phyloP scores from a whole-genome alignment of 2,888 invertebrate species.

The Myathropa florea region DNA sequence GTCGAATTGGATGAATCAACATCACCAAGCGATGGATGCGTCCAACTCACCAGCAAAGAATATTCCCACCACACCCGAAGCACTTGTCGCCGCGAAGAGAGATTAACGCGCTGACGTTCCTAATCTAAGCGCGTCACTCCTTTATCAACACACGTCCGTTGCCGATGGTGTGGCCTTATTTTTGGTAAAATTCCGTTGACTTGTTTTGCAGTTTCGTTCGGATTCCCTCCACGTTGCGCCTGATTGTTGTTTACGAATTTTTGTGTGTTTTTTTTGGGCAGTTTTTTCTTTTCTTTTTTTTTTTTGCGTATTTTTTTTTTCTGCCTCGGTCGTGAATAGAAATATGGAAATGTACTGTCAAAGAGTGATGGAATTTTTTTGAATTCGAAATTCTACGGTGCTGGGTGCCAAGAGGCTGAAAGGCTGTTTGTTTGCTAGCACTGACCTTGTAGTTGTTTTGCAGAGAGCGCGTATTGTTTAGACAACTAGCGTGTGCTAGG shows the following conservation, averaged over 20 bases:
- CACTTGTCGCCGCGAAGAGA: constrained; percentile 5
- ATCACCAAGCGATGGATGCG: neutral
- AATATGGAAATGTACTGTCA: constrained; percentile 43
- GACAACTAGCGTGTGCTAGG: neutral
- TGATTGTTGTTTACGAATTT: constrained; percentile 60
- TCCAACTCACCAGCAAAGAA: neutral
- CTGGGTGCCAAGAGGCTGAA: neutral
- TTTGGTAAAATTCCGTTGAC: constrained; percentile 63
- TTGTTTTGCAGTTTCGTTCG: constrained; percentile 37
- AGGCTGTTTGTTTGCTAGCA: neutral
- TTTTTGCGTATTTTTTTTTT: constrained; percentile 4
- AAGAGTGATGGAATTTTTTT: neutral
- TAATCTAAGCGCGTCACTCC: constrained; percentile 55
- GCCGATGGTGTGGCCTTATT: constrained; percentile 14
- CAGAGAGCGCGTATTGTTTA: neutral
- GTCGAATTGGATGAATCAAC: neutral
- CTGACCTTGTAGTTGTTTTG: constrained; percentile 35
- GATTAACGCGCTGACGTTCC: constrained; percentile 18
- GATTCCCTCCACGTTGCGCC: constrained; percentile 19
- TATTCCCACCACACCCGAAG: neutral
- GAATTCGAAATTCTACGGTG: constrained; percentile 12
- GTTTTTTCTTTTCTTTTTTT: constrained; percentile 29
- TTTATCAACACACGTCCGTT: constrained; percentile 26
- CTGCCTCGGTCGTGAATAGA: constrained; percentile 21
- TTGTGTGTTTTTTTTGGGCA: neutral